Conservation (phyloP, 2,113 vertebrate genomes). For the Calidris pygmaea region DNA sequence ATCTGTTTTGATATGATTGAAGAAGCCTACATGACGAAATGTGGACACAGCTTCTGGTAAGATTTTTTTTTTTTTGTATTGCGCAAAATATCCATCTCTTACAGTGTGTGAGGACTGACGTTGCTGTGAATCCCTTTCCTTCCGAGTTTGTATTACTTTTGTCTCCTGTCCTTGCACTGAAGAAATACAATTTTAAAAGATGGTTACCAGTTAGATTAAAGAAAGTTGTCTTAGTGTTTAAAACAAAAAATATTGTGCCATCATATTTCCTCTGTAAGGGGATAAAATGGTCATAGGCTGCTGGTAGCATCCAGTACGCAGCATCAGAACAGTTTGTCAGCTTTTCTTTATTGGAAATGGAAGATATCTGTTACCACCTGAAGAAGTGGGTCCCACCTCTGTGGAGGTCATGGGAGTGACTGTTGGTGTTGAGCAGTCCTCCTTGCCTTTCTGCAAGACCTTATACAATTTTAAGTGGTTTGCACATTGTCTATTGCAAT, state of each 20-base stretch:
- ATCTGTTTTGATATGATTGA: slow-evolving; percentile 99
- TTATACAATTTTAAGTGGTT: background rate
- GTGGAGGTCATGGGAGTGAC: background rate
- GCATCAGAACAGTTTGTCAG: background rate
- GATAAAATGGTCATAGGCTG: background rate
- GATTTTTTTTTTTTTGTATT: background rate
- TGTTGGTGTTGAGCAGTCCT: background rate
- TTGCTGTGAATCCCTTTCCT: background rate
- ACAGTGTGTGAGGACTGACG: background rate
- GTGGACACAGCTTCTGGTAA: slow-evolving; percentile 99
- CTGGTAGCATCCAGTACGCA: background rate
- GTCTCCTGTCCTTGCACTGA: background rate
- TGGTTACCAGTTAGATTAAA: background rate
- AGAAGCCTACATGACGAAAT: slow-evolving; percentile 99
- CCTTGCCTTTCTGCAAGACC: background rate
- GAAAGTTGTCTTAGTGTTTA: fast-evolving
- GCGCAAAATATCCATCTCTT: background rate
- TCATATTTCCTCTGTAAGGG: background rate
- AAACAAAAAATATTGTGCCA: background rate
- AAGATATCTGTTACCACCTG: background rate
- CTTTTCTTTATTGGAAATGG: background rate
- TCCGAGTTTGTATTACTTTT: background rate
- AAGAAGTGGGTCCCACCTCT: background rate
- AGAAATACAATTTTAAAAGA: background rate
- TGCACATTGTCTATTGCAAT: background rate